These are phyloP conservation scores for Borostomias antarcticus DNA, from an alignment of 2,797 vertebrate genomes.

Conservation along the genomic window DNA sequence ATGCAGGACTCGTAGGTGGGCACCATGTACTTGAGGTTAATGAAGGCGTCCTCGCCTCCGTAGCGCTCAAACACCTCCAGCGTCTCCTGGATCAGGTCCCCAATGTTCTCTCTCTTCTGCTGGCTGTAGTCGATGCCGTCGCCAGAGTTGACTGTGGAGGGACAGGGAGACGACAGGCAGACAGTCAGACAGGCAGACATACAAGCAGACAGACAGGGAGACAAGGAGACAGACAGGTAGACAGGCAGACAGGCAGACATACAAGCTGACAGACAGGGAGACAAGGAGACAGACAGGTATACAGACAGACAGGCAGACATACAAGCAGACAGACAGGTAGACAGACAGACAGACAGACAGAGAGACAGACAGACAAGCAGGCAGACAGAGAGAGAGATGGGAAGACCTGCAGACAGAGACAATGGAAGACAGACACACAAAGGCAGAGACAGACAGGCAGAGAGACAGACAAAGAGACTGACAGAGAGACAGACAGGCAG, in stretches of 20 bases:
- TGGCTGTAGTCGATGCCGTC: constrained; percentile 90
- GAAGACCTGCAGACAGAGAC: too few species aligned
- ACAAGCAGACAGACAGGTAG: not conserved
- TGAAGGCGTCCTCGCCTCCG: constrained; percentile 82
- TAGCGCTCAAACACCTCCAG: constrained; percentile 86
- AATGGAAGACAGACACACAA: too few species aligned
- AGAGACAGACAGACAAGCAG: too few species aligned
- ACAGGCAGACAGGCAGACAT: not conserved
- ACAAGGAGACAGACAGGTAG: too few species aligned
- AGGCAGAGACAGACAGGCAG: too few species aligned
- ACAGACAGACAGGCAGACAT: not conserved
- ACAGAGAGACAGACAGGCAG: too few species aligned
- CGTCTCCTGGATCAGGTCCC: constrained; percentile 91
- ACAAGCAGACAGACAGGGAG: not conserved
- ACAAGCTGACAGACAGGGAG: not conserved
- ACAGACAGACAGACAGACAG: not conserved
- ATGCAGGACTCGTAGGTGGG: constrained; percentile 80
- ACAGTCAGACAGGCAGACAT: not conserved
- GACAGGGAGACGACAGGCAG: not conserved
- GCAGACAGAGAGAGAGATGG: not conserved
- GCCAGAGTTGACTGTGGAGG: constrained; percentile 82
- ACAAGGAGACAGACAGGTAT: not conserved
- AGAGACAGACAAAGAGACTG: too few species aligned
- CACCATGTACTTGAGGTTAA: constrained; percentile 82
- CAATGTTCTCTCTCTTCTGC: constrained; percentile 88